A percentile compares a stretch with the other conserved stretches of the same genome.
Evolutionary conservation across 2,888 invertebrate species (phyloP).

Genomic region (Cryptosula pallasiana): DNA sequence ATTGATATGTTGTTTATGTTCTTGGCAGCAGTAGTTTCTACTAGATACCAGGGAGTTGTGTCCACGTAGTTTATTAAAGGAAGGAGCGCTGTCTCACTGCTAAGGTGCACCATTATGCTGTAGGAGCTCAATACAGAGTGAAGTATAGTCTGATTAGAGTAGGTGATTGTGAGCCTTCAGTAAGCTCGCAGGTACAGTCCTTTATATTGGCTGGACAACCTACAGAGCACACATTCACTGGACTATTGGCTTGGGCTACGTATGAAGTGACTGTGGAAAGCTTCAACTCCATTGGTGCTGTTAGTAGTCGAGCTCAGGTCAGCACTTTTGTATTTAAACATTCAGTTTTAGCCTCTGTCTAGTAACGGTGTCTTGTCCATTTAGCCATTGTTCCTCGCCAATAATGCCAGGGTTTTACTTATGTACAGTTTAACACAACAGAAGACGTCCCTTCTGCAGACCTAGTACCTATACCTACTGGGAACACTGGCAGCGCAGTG

Average conservation of each 20-base stretch:
- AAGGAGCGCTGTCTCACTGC: too few species aligned
- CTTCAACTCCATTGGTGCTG: background rate
- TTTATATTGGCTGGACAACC: background rate
- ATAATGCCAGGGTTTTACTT: too few species aligned
- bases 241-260: background rate
- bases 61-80: too few species aligned
- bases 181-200: background rate
- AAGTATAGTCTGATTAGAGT: background rate
- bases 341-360: too few species aligned
- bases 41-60: too few species aligned
- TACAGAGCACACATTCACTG: background rate
- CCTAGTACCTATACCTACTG: background rate
- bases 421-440: background rate
- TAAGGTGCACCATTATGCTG: too few species aligned
- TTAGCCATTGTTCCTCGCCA: too few species aligned
- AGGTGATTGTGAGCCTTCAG: background rate
- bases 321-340: background rate
- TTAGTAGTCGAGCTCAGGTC: background rate
- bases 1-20: too few species aligned
- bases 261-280: background rate
- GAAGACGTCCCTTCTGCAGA: background rate
- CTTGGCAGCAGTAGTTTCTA: too few species aligned
- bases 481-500: background rate
- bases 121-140: background rate
- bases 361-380: too few species aligned